These are phyloP conservation scores for Batillaria attramentaria DNA, from an alignment of 1,140 invertebrate genomes.

Conservation along the genomic window DNA sequence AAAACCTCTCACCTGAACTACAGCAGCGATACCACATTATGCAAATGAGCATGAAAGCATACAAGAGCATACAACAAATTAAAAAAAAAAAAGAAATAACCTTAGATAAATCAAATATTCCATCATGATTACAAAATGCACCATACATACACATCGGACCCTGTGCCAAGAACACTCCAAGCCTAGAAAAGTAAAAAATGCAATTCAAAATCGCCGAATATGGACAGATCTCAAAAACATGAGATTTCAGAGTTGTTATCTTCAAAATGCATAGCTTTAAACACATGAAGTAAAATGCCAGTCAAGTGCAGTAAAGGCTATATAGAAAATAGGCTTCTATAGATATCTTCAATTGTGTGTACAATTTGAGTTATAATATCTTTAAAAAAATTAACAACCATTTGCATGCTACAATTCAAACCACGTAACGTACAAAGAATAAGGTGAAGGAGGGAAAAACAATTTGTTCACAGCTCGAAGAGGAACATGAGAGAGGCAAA, in stretches of 20 bases:
- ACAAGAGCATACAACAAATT: constrained; percentile 1
- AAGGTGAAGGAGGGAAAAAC: not conserved
- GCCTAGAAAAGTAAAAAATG: constrained; percentile 15
- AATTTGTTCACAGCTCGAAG: constrained; percentile 3
- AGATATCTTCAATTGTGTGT: not conserved
- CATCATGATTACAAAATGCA: constrained; percentile 18
- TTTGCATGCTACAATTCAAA: not conserved
- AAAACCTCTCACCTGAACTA: too few relatives aligned
- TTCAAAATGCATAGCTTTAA: not conserved
- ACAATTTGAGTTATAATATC: not conserved
- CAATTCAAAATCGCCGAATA: constrained; percentile 14
- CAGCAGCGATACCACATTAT: constrained; percentile 13
- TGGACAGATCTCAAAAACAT: constrained; percentile 18
- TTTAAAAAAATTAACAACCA: constrained; percentile 9
- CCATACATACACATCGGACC: not conserved
- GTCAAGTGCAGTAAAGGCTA: constrained; percentile 5
- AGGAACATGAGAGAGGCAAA: constrained; percentile 6
- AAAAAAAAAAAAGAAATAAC: constrained; percentile 14
- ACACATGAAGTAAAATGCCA: not conserved
- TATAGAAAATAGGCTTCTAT: constrained; percentile 12
- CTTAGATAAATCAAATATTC: constrained; percentile 4
- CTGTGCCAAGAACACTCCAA: constrained; percentile 19
- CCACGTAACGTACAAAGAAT: not conserved
- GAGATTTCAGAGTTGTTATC: not conserved
- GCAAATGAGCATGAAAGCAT: constrained; percentile 3